These are phyloP conservation scores for Dreissena rostriformis DNA, from an alignment of 1,140 invertebrate species.

Conservation along the genomic window DNA sequence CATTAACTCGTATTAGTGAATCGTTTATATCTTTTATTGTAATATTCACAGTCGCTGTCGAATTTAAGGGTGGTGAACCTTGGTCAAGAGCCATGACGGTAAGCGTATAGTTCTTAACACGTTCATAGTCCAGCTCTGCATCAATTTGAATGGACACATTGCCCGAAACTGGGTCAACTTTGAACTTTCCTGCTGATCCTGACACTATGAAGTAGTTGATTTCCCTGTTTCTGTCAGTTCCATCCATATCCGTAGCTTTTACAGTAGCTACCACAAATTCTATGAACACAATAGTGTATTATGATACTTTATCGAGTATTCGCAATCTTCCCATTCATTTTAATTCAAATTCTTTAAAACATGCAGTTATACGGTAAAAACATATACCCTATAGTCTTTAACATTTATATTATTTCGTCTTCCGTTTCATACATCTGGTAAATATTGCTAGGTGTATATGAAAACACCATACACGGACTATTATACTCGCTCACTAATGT, in stretches of 20 bases:
- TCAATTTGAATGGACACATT: not conserved
- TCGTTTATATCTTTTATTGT: constrained; percentile 44
- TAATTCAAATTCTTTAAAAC: too few species aligned
- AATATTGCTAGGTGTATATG: too few species aligned
- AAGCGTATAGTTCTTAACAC: constrained; percentile 6
- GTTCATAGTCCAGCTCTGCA: constrained; percentile 27
- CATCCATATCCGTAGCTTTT: constrained; percentile 35
- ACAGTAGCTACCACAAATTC: constrained; percentile 7
- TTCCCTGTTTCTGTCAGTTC: constrained; percentile 31
- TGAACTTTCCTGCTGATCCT: constrained; percentile 81
- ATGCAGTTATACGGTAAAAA: too few species aligned
- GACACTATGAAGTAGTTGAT: constrained; percentile 17
- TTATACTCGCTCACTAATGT: too few species aligned
- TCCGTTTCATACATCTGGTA: too few species aligned
- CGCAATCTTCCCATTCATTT: too few species aligned
- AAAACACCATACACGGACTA: too few species aligned
- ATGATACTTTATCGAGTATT: too few species aligned
- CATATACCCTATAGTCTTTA: too few species aligned
- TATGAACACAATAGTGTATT: not conserved
- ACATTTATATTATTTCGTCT: too few species aligned
- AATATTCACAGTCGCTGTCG: not conserved
- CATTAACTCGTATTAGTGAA: too few species aligned
- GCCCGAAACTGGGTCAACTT: constrained; percentile 84
- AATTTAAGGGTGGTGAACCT: not conserved
- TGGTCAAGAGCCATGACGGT: constrained; percentile 42